Conservation (phyloP, 2,797 vertebrate genomes). For the Falco concolor region DNA sequence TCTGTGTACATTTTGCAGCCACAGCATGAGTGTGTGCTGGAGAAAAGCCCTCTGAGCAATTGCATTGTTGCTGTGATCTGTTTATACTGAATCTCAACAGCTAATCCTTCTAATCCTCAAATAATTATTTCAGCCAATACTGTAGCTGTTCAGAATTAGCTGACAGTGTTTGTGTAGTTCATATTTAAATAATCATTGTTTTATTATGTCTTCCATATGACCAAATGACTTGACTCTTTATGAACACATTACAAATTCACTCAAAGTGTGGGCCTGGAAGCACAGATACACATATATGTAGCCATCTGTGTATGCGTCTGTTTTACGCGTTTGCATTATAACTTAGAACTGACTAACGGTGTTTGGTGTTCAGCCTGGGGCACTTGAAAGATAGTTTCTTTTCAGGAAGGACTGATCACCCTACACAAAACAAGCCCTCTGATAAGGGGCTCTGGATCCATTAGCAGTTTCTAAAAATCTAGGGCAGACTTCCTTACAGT, state of each 20-base stretch:
- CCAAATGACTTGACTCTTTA: background rate
- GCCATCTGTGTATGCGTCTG: rapidly evolving
- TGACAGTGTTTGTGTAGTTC: background rate
- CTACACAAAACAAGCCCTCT: background rate
- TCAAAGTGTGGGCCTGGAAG: background rate
- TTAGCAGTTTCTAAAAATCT: background rate
- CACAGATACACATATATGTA: background rate
- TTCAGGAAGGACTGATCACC: background rate
- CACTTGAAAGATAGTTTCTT: background rate
- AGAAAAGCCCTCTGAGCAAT: background rate
- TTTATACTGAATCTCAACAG: background rate
- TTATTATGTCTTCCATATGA: background rate
- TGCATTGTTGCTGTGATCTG: background rate
- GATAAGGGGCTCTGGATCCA: background rate
- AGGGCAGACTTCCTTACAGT: background rate
- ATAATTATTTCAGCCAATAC: background rate
- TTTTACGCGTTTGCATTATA: background rate
- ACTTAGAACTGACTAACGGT: background rate
- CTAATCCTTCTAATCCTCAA: slow-evolving; percentile 15
- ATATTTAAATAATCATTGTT: background rate
- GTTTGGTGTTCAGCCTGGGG: background rate
- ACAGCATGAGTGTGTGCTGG: background rate
- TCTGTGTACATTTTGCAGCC: background rate
- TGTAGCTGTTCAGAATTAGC: background rate
- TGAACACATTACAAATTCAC: background rate